Evolutionary conservation across 64 coral and sea anemone species (phyloP).

Genomic region (Porites australiensis): DNA sequence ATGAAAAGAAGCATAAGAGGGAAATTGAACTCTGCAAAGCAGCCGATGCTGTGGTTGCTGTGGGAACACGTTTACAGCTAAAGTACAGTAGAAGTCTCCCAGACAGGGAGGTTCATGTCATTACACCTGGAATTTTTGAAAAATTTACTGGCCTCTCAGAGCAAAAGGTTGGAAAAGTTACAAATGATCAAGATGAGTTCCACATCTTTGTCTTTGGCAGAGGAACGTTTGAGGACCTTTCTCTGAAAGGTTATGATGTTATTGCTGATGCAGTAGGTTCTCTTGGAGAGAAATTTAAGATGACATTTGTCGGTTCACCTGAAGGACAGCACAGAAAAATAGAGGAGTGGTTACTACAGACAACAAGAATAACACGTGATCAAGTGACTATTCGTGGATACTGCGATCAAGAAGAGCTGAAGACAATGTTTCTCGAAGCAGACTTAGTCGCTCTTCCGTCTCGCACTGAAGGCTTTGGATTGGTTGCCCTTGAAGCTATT

Average conservation of each 20-base stretch:
- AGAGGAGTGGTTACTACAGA: background rate
- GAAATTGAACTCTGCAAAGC: constrained; percentile 46
- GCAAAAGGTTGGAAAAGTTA: background rate
- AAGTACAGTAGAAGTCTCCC: too few species aligned
- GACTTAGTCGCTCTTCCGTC: constrained; percentile 3
- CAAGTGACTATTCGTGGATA: background rate
- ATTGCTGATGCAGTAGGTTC: background rate
- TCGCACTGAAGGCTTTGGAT: constrained; percentile 28
- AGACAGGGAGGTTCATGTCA: too few species aligned
- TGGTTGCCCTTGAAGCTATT: constrained; percentile 30
- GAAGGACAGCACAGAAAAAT: background rate
- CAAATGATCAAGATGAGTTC: background rate
- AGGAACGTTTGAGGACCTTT: background rate
- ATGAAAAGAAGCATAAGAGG: constrained; percentile 17
- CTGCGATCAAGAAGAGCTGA: constrained; percentile 25
- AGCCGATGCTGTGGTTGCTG: constrained; percentile 12
- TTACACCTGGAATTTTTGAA: too few species aligned
- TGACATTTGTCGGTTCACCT: constrained; percentile 13
- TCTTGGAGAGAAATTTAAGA: background rate
- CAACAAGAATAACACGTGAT: background rate
- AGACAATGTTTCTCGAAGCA: background rate
- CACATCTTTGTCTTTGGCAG: constrained; percentile 46
- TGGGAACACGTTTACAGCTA: constrained; percentile 6
- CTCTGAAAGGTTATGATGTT: too few species aligned
- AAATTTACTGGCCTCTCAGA: background rate